These are phyloP conservation scores for Drosophila paramelanica DNA, from an alignment of 2,888 invertebrate genomes.

Conservation along the genomic window DNA sequence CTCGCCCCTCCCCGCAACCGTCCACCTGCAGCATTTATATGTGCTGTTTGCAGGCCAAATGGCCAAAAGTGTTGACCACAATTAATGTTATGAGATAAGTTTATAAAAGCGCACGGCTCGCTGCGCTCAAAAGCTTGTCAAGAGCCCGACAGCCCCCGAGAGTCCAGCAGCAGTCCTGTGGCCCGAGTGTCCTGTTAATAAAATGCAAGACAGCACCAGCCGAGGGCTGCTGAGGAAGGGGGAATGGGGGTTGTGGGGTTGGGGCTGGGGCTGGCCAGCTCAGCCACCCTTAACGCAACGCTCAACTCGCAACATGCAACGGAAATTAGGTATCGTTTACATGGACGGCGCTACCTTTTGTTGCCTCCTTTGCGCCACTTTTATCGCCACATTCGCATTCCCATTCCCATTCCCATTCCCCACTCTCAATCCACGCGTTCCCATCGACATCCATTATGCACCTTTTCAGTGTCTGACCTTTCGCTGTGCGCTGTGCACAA, in stretches of 20 bases:
- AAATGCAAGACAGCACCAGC: conserved; percentile 68
- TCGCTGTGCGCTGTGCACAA: conserved; percentile 43
- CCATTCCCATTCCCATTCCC: conserved; percentile 8
- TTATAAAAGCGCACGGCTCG: conserved; percentile 76
- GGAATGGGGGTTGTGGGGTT: background rate
- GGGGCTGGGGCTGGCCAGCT: background rate
- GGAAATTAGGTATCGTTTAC: conserved; percentile 81
- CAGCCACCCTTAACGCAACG: conserved; percentile 13
- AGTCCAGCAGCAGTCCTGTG: background rate
- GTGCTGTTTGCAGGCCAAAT: conserved; percentile 59
- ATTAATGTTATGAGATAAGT: conserved; percentile 85
- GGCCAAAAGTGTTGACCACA: conserved; percentile 83
- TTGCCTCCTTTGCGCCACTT: conserved; percentile 40
- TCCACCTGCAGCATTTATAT: conserved; percentile 17
- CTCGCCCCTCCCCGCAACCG: background rate
- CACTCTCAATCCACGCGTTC: background rate
- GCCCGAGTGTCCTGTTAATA: conserved; percentile 58
- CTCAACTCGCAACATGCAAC: conserved; percentile 49
- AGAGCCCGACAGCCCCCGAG: conserved; percentile 24
- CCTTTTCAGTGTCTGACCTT: conserved; percentile 55
- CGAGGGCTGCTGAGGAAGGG: background rate
- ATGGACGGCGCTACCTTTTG: conserved; percentile 60
- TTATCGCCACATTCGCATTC: conserved; percentile 41
- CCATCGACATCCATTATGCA: conserved; percentile 69
- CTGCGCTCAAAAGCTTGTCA: conserved; percentile 55